phyloP scores from a whole-genome alignment of 2,888 invertebrate species.

The Drosophila vallismaia region DNA sequence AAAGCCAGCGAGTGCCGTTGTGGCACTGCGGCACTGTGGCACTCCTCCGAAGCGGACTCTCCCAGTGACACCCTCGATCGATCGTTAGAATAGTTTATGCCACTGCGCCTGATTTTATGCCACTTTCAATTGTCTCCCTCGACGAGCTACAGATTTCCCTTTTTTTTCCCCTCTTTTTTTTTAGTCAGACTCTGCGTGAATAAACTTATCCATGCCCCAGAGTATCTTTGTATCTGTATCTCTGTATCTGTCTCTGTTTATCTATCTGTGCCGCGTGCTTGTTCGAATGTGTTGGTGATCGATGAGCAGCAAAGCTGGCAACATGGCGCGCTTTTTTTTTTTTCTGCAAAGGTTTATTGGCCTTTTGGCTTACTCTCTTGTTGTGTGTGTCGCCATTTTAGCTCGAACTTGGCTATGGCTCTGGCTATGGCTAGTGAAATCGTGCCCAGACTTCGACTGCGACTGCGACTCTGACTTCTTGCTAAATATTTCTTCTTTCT shows the following conservation, averaged over 20 bases:
- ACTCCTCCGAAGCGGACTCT: conserved; percentile 44
- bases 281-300: conserved; percentile 57
- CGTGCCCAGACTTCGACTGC: conserved; percentile 43
- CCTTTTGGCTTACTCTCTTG: conserved; percentile 65
- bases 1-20: conserved; percentile 22
- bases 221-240: conserved; percentile 16
- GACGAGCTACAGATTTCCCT: neutral
- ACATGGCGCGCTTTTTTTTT: conserved; percentile 51
- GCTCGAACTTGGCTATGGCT: conserved; percentile 44
- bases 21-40: conserved; percentile 56
- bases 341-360: conserved; percentile 70
- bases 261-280: conserved; percentile 5
- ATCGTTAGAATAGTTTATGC: conserved; percentile 44
- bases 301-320: conserved; percentile 58
- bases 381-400: conserved; percentile 63
- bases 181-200: conserved; percentile 34
- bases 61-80: conserved; percentile 8
- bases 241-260: conserved; percentile 8
- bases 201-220: conserved; percentile 10
- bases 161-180: conserved; percentile 59
- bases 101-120: conserved; percentile 1
- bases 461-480: conserved; percentile 60
- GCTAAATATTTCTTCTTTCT: conserved; percentile 64
- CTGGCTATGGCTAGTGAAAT: conserved; percentile 59
- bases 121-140: conserved; percentile 68